Conservation (phyloP, 1,140 invertebrate species). For the Plectrocnemia conspersa region DNA sequence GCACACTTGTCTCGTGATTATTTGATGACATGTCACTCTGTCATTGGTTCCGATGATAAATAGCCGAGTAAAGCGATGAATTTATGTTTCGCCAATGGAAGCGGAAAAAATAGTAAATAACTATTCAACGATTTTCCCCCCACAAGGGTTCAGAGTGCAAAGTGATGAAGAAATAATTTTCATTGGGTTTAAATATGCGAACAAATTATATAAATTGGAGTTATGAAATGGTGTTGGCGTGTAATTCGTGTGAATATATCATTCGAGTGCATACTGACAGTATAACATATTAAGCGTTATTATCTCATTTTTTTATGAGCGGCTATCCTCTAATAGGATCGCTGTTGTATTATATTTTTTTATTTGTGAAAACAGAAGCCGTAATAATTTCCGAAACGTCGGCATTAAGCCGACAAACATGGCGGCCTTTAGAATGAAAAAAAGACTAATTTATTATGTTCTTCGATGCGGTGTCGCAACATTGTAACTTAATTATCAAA, state of each 20-base stretch:
- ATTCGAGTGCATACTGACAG: conserved; percentile 18
- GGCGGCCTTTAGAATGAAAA: conserved; percentile 24
- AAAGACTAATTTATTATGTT: conserved; percentile 26
- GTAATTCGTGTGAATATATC: conserved; percentile 21
- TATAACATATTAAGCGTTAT: conserved; percentile 23
- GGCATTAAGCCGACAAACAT: conserved; percentile 26
- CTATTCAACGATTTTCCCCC: no score
- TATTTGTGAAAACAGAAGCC: conserved; percentile 20
- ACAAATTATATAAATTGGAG: not conserved
- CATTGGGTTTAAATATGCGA: no score
- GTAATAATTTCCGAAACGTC: conserved; percentile 26
- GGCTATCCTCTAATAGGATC: conserved; percentile 19
- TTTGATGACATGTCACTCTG: conserved; percentile 6
- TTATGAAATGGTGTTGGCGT: conserved; percentile 17
- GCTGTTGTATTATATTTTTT: conserved; percentile 2
- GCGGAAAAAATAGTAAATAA: no score
- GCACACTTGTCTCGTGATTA: conserved; percentile 1
- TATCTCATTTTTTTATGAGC: conserved; percentile 6
- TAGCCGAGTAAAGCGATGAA: not conserved
- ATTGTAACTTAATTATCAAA: conserved; percentile 8
- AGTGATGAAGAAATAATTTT: no score
- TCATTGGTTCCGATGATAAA: conserved; percentile 1
- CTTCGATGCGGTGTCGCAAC: not conserved
- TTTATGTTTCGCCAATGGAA: not conserved
- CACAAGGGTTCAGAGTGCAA: no score